Percentiles rank a stretch among this genome's conserved stretches.
phyloP scores from a whole-genome alignment of 2,797 vertebrate genomes.

The Salmo trutta region DNA sequence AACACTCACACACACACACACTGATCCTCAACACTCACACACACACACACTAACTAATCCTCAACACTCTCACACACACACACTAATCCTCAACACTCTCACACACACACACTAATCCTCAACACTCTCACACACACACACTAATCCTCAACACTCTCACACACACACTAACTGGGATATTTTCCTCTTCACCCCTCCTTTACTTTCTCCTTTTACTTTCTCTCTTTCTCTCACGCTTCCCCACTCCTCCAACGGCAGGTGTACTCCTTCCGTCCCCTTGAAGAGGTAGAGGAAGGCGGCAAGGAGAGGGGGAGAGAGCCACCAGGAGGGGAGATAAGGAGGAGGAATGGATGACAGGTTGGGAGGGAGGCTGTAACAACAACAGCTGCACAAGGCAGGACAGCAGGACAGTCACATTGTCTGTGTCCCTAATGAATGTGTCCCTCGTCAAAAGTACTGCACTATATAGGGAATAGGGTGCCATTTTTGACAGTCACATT shows the following conservation, averaged over 20 bases:
- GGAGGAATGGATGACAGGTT: conserved; percentile 12
- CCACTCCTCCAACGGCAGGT: conserved; percentile 34
- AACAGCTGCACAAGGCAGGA: conserved; percentile 71
- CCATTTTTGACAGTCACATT: conserved; percentile 67
- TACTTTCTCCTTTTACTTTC: background rate
- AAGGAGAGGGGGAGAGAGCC: too few species aligned
- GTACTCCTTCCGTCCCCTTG: conserved; percentile 32
- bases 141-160: too few species aligned
- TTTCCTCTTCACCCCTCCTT: background rate
- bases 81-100: too few species aligned
- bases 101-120: too few species aligned
- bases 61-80: too few species aligned
- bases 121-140: too few species aligned
- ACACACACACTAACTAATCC: too few species aligned
- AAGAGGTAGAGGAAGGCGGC: conserved; percentile 30
- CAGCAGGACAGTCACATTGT: conserved; percentile 42
- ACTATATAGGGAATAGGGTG: too few species aligned
- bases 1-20: background rate
- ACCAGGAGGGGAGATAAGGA: conserved; percentile 15
- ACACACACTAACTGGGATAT: background rate
- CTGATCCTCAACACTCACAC: too few species aligned
- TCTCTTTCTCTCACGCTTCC: background rate
- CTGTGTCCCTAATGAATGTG: conserved; percentile 42
- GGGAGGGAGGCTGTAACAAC: conserved; percentile 63
- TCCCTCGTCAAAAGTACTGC: too few species aligned